Base-by-base conservation (phyloP, 2,113 vertebrate genomes). In the Deroptyus accipitrinus region DNA sequence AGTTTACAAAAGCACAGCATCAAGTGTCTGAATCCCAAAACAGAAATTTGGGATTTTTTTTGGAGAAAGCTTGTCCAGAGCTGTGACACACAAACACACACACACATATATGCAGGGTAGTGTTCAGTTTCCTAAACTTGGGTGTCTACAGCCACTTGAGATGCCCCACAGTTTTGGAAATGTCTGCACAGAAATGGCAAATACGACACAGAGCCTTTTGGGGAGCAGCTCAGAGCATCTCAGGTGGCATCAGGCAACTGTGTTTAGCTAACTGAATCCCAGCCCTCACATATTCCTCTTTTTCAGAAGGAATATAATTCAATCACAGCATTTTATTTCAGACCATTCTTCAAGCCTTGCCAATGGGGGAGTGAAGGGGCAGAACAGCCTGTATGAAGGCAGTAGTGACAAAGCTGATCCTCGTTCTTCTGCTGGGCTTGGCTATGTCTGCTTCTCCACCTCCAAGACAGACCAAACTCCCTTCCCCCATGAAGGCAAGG, bases 351-450 rank as follows among this genome's bases (percentile, higher is more conserved):
- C 31, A 69, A 77, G 70, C 33, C 51, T 49, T 54, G 61, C 24
- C 49, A 63, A 5, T 0, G 17, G 44, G 8, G 16, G 7, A 37
- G 10, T 8, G 12, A 76, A 85, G 39, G 62, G 30, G 33, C 52
- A 83, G 62, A 83, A 33, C 19, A 68, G 57, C 17, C 41, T 41
- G 9, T 22, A 2, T 18, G 42, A 84, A 87, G 39, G 30, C 42
- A 87, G 7, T 1, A 16, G 35, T n/a, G 5, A 1, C 39, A 88
- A 52, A 76, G 31, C 20, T 63, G 37, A 72, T 83, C 28, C n/a
- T 74, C 0, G 0, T 55, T 90, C 76, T 94, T 59, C 46, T 90
- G 46, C n/a, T n/a, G 37, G 13, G 11, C 7, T 83, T 0, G 1
- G 63, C 25, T 31, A 59, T 0, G 0, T 51, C 68, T 86, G 35